Evolutionary conservation across 2,888 invertebrate species (phyloP).

Genomic region (Ichneumoninae sp.): DNA sequence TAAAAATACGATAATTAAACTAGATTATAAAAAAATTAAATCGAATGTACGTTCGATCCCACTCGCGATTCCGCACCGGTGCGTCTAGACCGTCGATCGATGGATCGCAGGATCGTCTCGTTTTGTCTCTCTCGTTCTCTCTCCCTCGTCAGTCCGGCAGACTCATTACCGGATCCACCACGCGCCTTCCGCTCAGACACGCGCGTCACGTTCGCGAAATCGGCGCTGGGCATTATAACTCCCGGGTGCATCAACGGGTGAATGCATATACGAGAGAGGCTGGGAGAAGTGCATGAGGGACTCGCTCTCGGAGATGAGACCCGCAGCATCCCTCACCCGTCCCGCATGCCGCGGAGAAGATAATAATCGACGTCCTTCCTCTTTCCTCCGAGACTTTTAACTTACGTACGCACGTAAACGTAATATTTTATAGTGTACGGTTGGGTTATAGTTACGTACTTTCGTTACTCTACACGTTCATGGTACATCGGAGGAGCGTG

Average conservation of each 20-base stretch:
- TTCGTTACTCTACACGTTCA: constrained; percentile 42
- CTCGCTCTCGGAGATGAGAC: constrained; percentile 61
- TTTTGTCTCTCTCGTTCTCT: constrained; percentile 32
- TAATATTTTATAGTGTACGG: constrained; percentile 33
- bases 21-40: not conserved
- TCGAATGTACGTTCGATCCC: not conserved
- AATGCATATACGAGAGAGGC: constrained; percentile 42
- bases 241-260: constrained; percentile 62
- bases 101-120: constrained; percentile 23
- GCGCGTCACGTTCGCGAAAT: constrained; percentile 80
- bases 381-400: constrained; percentile 45
- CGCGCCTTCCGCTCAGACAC: constrained; percentile 79
- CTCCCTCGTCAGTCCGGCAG: constrained; percentile 45
- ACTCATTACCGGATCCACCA: constrained; percentile 73
- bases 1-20: not conserved
- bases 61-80: not conserved
- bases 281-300: constrained; percentile 26
- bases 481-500: constrained; percentile 49
- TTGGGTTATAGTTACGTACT: constrained; percentile 7
- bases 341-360: constrained; percentile 52
- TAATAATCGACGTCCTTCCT: constrained; percentile 70
- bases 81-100: constrained; percentile 12
- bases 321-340: constrained; percentile 28
- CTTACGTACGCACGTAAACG: constrained; percentile 42
- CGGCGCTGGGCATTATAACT: constrained; percentile 74